These are phyloP conservation scores for Drosophila cardini DNA, from an alignment of 1,140 invertebrate genomes.

Conservation along the genomic window DNA sequence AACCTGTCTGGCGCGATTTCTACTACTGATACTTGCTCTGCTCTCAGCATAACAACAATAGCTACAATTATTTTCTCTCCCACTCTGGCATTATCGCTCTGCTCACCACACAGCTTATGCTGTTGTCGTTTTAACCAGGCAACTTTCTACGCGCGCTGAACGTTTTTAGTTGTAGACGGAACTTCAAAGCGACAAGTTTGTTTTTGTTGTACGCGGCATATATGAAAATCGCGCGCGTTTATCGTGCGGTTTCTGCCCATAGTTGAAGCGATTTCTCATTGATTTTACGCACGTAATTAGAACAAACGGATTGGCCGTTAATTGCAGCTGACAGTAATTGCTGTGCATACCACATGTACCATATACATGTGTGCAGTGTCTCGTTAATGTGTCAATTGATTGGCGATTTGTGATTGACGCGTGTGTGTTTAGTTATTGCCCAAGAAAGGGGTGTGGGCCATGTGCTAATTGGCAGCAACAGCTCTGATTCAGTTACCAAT, in stretches of 20 bases:
- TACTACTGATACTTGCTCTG: conserved; percentile 11
- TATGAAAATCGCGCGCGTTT: conserved; percentile 3
- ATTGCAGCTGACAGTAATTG: conserved; percentile 73
- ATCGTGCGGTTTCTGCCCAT: conserved; percentile 11
- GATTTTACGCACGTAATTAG: conserved; percentile 79
- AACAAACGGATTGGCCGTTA: conserved; percentile 80
- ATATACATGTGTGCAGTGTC: conserved; percentile 1
- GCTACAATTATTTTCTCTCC: not conserved
- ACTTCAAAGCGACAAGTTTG: conserved; percentile 61
- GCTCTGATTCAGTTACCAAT: conserved; percentile 23
- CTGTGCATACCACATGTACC: conserved; percentile 27
- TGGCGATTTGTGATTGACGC: conserved; percentile 54
- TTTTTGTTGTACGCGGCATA: not conserved
- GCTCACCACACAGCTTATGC: not conserved
- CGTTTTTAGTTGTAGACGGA: conserved; percentile 56
- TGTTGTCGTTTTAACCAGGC: not conserved
- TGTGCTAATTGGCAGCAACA: conserved; percentile 45
- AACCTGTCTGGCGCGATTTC: conserved; percentile 43
- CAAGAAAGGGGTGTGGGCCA: conserved; percentile 28
- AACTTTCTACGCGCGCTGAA: conserved; percentile 61
- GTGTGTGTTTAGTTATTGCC: conserved; percentile 23
- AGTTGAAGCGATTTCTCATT: conserved; percentile 37
- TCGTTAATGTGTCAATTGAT: conserved; percentile 77
- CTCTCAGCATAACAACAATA: conserved; percentile 6
- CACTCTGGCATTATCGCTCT: conserved; percentile 1